Percentiles rank a stretch among this genome's conserved stretches.
Evolutionary conservation across 2,797 vertebrate species (phyloP).

Genomic region (Poeciliopsis turneri): DNA sequence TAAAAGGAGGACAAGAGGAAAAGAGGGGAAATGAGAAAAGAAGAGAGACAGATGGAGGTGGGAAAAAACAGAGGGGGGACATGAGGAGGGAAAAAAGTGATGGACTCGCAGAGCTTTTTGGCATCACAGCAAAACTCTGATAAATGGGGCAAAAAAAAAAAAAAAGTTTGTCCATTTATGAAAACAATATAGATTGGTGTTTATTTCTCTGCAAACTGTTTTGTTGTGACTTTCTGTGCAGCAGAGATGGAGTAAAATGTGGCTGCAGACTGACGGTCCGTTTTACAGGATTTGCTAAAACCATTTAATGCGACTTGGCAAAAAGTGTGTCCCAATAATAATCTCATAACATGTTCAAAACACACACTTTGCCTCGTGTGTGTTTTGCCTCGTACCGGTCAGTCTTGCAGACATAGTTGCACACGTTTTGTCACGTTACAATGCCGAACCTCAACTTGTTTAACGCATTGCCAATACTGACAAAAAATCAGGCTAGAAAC

Average conservation of each 20-base stretch:
- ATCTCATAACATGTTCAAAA: not conserved
- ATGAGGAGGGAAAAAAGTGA: constrained; percentile 14
- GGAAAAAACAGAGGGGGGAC: constrained; percentile 13
- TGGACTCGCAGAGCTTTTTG: constrained; percentile 6
- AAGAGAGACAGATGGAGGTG: not conserved
- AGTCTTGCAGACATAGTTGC: not conserved
- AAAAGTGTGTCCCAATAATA: not conserved
- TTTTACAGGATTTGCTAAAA: not conserved
- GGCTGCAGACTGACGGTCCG: not conserved
- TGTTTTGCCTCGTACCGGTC: not conserved
- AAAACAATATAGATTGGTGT: constrained; percentile 30
- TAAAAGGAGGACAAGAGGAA: not conserved
- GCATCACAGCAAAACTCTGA: constrained; percentile 22
- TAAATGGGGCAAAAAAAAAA: constrained; percentile 38
- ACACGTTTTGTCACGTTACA: not conserved
- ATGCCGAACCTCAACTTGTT: not conserved
- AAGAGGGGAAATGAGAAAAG: not conserved
- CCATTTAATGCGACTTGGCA: not conserved
- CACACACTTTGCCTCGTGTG: too few species aligned
- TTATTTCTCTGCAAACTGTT: not conserved
- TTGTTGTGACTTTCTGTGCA: not conserved
- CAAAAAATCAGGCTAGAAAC: not conserved
- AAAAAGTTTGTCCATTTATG: constrained; percentile 32
- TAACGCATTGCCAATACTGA: not conserved
- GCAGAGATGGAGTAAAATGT: not conserved